Conservation (phyloP, 2,113 vertebrate genomes). For the Halichoeres trimaculatus region DNA sequence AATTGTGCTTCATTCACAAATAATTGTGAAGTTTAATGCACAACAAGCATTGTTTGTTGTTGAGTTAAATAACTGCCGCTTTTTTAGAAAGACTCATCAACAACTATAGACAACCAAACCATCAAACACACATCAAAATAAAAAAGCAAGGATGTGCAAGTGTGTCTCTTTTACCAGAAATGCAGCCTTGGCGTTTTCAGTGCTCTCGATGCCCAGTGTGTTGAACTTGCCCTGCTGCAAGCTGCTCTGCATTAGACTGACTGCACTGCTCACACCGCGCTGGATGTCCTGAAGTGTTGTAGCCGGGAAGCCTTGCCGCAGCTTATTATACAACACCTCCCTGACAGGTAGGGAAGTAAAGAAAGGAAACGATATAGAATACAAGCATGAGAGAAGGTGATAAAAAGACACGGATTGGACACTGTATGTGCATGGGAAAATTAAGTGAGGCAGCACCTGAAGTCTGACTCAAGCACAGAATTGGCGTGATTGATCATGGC, state of each 20-base stretch:
- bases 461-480: conserved; percentile 93
- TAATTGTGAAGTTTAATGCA: conserved; percentile 37
- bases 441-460: conserved; percentile 84
- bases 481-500: conserved; percentile 99
- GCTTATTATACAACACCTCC: conserved; percentile 93
- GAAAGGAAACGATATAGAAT: neutral
- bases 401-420: neutral
- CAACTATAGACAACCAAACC: neutral
- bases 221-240: conserved; percentile 98
- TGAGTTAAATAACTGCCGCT: conserved; percentile 5
- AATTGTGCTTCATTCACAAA: conserved; percentile 9
- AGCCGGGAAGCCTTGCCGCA: conserved; percentile 94
- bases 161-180: conserved; percentile 87
- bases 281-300: conserved; percentile 97
- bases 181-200: conserved; percentile 92
- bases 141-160: neutral
- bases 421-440: neutral
- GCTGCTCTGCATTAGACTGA: conserved; percentile 98
- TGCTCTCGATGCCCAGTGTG: conserved; percentile 95
- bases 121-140: neutral
- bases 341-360: conserved; percentile 68
- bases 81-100: conserved; percentile 1
- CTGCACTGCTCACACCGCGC: conserved; percentile 96
- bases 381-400: neutral
- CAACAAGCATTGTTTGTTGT: conserved; percentile 10